Evolutionary conservation across 2,113 vertebrate genomes (phyloP), one percentile per base, ranked within the genome.

Genomic region (Varanus salvator): DNA sequence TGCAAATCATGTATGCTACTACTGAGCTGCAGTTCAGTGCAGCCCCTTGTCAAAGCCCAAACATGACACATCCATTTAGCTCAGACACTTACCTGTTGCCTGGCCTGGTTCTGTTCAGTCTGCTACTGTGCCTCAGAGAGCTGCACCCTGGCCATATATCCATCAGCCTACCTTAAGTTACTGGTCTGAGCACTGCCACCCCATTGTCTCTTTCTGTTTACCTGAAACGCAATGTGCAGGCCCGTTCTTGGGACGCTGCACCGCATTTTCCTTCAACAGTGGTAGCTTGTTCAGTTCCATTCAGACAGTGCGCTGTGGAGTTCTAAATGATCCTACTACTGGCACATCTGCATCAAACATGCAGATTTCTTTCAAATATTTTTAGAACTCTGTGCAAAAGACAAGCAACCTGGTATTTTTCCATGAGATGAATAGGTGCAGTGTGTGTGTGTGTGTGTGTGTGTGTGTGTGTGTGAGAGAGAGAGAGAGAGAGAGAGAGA

Each of bases 131-230:
- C 54, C 8, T n/a, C 21, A 38, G n/a, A 64, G 19, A 27, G 19
- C 19, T 66, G 57, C 57, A 52, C 7, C 27, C n/a, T 60, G 23
- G 17, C 1, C 23, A 21, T n/a, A 57, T 21, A 54, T 11, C 12
- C 52, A 76, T 44, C 4, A 0, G 48, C 48, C 52, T 85, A n/a
- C 23, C 2, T 31, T 68, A 72, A 72, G 44, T 74, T n/a, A 25
- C 15, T 52, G 27, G 0, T 34, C 50, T 91, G 85, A 95, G 17
- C 80, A 25, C 84, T 57, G 89, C 17, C 23, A 27, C 15, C 87
- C 81, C 31, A 87, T 94, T 95, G 92, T 92, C 71, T 11, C 87
- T 87, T 93, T 38, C 91, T 94, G 94, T 93, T 95, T 86, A 96
- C 85, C 86, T 93, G 89, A 95, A 95, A 57, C 77, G 68, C 87